Evolutionary conservation across 2,888 invertebrate genomes (phyloP), one percentile per base, ranked within the genome.

Genomic region (Spodoptera picta): DNA sequence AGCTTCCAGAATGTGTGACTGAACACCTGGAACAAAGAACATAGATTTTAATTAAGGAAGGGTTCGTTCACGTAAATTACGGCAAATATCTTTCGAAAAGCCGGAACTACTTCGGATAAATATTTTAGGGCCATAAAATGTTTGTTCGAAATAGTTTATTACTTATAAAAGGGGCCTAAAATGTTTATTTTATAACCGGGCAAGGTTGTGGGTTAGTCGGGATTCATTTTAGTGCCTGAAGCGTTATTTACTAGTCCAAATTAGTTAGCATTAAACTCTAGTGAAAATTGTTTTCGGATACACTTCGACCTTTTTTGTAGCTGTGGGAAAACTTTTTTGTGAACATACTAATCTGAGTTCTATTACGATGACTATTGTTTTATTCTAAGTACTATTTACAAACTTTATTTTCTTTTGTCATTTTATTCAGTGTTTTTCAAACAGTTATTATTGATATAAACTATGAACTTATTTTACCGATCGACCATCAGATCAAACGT

Each of bases 21-120:
- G n/a, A 64, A 66, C 79, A 87, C 87, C 92, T 91, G 90, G 48
- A 91, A 92, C 87, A 91, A 91, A 86, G 76, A 80, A 87, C 83
- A 83, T 73, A 81, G 77, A 83, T 82, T 77, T 71, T 77, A 79
- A 78, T 76, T 76, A 71, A 62, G 41, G 68, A 12, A 59, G 62
- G 64, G 69, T 60, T 63, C 50, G 52, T 55, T 47, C 49, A 51
- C 61, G 68, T 73, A 75, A 77, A 72, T 79, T 79, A 79, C 50
- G 56, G 51, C 52, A 67, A 75, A 73, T 77, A 75, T 75, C 69
- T 77, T 70, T 51, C 59, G 46, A 46, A 65, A 66, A 61, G 52
- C 59, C 68, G 64, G 61, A 69, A 77, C 65, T 67, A 65, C 65
- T 75, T 75, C 52, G 69, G 69, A 77, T 79, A 75, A 80, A 79